Percentiles rank a stretch among this genome's conserved stretches.
phyloP scores from a whole-genome alignment of 2,888 invertebrate genomes.

The Phorcus lineatus region DNA sequence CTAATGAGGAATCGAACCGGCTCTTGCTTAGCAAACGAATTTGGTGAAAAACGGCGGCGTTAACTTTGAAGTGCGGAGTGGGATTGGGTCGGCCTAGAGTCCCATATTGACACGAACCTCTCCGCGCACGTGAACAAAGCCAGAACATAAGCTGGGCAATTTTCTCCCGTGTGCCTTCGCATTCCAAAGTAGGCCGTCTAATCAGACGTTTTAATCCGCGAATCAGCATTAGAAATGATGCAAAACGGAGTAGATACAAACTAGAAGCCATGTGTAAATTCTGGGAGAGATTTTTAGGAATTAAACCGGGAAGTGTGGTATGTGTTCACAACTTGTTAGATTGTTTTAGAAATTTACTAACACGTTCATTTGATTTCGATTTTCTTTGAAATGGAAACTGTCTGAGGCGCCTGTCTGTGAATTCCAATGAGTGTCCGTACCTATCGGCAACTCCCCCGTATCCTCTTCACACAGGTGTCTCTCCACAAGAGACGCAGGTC shows the following conservation, averaged over 20 bases:
- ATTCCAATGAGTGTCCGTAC: slow-evolving; percentile 1
- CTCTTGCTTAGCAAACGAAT: background rate
- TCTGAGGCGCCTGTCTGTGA: background rate
- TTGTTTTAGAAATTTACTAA: slow-evolving; percentile 25
- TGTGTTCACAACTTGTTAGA: slow-evolving; percentile 21
- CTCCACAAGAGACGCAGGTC: too few species aligned
- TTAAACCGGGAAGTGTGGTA: slow-evolving; percentile 21
- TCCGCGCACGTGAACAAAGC: slow-evolving; percentile 27
- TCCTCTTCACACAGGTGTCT: too few species aligned
- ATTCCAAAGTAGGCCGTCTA: slow-evolving; percentile 22
- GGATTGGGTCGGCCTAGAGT: slow-evolving; percentile 21
- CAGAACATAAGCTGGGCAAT: slow-evolving; percentile 24
- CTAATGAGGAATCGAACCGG: slow-evolving; percentile 19
- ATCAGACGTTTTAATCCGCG: slow-evolving; percentile 24
- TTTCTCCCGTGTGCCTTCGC: slow-evolving; percentile 26
- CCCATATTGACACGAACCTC: slow-evolving; percentile 26
- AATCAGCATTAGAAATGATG: slow-evolving; percentile 28
- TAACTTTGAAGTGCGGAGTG: slow-evolving; percentile 21
- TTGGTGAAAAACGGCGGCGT: background rate
- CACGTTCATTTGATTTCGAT: slow-evolving; percentile 24
- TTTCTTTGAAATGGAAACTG: slow-evolving; percentile 20
- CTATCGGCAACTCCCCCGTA: background rate
- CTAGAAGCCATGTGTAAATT: slow-evolving; percentile 23
- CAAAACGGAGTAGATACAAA: slow-evolving; percentile 27
- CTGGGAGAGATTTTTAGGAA: slow-evolving; percentile 8